Base-by-base conservation (phyloP, 2,888 invertebrate species). In the Rhingia rostrata region DNA sequence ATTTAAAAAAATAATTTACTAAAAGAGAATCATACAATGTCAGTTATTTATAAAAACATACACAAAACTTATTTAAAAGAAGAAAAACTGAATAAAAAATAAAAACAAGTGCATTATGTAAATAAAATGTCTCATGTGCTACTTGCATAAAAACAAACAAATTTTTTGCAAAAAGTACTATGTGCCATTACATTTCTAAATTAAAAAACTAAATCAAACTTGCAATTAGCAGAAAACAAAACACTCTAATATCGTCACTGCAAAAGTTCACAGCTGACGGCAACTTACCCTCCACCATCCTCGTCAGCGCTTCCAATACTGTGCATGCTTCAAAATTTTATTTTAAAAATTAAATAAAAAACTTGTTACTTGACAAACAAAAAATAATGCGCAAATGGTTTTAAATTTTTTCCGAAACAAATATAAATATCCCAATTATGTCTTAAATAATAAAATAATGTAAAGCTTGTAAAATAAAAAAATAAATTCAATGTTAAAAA, bases 221-320 rank as follows among this genome's bases (percentile, higher is more conserved):
- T 64, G 64, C 74, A 80, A 67, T 51, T 49, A 75, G 58, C 80
- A 22, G n/a, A 22, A 22, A 22, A 22, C 22, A 74, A 74, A 79
- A 69, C 69, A 79, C 69, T 73, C 49, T 67, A 30, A 39, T 54
- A 63, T 75, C 37, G 49, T 56, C 79, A 74, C 64, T 63, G 69
- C 74, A 37, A 66, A 45, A 6, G 37, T 22, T 14, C 22, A 67
- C 77, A 79, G 73, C 69, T 22, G 22, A 58, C 33, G 41, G 83
- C 75, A 81, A 92, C 93, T 92, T 91, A 93, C 93, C 92, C 92
- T 88, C 91, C 88, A 88, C 92, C 92, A 92, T 92, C 92, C 74
- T 86, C 83, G 88, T 92, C 92, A 88, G 90, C 91, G 89, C 92
- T 92, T 90, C 92, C 92, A 89, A 92, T 92, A 91, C 92, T 92